These are phyloP conservation scores for Neodontobutis hainanensis DNA, from an alignment of 2,113 vertebrate genomes.

Conservation along the genomic window DNA sequence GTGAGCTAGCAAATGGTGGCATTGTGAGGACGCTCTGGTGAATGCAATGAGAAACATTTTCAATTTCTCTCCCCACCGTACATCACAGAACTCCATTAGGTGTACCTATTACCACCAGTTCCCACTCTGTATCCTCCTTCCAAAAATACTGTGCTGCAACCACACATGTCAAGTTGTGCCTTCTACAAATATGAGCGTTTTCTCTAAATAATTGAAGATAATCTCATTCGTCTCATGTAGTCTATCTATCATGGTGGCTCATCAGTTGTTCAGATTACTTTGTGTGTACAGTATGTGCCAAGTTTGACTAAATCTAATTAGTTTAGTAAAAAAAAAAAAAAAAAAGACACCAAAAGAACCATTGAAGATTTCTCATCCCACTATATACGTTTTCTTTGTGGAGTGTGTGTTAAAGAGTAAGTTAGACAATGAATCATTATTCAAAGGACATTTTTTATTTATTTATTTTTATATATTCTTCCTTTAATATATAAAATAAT, in stretches of 20 bases:
- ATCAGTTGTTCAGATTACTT: conserved; percentile 5
- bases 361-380: background rate
- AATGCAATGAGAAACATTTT: conserved; percentile 7
- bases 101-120: conserved; percentile 7
- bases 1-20: background rate
- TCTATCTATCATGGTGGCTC: conserved; percentile 1
- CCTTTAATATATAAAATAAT: no score
- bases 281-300: conserved; percentile 3
- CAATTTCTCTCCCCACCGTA: conserved; percentile 3
- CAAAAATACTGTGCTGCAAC: background rate
- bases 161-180: conserved; percentile 4
- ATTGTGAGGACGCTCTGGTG: background rate
- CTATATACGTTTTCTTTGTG: background rate
- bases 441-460: background rate
- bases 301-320: conserved; percentile 7
- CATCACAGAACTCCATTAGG: conserved; percentile 14
- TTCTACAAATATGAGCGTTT: conserved; percentile 4
- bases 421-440: background rate
- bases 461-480: no score
- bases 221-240: conserved; percentile 10
- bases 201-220: conserved; percentile 8
- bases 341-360: background rate
- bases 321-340: conserved; percentile 5
- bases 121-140: conserved; percentile 4
- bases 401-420: background rate